A percentile compares a stretch with the other conserved stretches of the same genome.
Conservation (phyloP, 1,140 invertebrate species). For the Planococcus citri region DNA sequence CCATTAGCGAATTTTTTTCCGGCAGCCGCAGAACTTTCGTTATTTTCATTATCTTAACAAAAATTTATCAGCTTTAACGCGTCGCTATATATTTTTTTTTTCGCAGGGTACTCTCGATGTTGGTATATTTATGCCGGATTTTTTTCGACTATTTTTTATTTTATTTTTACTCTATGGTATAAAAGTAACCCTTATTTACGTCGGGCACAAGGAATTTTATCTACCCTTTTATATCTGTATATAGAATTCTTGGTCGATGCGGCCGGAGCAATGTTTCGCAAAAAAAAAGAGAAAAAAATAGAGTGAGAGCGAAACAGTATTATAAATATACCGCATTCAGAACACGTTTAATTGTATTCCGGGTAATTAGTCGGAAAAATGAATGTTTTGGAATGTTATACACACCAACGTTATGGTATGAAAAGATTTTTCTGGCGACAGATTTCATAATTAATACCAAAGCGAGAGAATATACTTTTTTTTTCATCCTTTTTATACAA, state of each 20-base stretch:
- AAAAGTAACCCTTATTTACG: constrained; percentile 9
- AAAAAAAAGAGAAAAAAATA: too few relatives aligned
- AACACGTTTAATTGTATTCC: constrained; percentile 19
- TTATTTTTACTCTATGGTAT: background rate
- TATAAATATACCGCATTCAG: constrained; percentile 20
- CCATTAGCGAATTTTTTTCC: too few relatives aligned
- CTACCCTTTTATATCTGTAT: constrained; percentile 11
- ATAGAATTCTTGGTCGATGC: background rate
- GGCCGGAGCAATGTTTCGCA: background rate
- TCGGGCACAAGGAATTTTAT: background rate
- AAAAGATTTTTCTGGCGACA: constrained; percentile 13
- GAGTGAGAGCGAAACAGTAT: too few relatives aligned
- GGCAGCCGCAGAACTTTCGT: background rate
- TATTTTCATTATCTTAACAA: background rate
- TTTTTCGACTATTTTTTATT: background rate
- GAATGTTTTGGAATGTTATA: constrained; percentile 17
- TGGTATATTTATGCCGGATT: background rate
- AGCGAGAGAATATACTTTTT: background rate
- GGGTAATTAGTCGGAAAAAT: constrained; percentile 18
- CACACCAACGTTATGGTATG: background rate
- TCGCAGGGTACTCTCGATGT: too few relatives aligned
- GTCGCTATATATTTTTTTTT: background rate
- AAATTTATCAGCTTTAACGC: background rate
- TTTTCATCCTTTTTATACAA: constrained; percentile 5
- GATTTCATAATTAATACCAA: constrained; percentile 11